Base-by-base conservation (phyloP, 1,140 invertebrate genomes). In the Caerostris darwini region DNA sequence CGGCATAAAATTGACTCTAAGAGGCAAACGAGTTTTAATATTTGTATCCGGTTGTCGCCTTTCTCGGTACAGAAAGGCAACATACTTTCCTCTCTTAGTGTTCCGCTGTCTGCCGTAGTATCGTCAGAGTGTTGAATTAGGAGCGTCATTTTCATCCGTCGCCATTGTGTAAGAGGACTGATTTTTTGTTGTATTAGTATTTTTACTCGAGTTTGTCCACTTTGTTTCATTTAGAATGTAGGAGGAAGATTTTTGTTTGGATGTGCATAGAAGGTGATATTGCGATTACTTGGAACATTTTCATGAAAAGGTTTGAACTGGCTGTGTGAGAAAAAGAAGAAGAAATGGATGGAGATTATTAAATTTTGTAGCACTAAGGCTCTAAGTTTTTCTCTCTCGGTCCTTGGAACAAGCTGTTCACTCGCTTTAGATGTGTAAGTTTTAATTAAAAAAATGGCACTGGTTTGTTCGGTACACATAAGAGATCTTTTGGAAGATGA, bases 21-120 rank as follows among this genome's bases (percentile, higher is more conserved):
- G 90, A 83, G 90, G 85, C 81, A 92, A 92, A 92, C 90, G 90
- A 85, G 77, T 81, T 92, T 92, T 92, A 92, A 92, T 92, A 92
- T 92, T 92, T 92, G 90, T 92, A 92, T 92, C 90, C 81, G 77
- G 82, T 85, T 67, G 58, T 58, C 10, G 8, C 34, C 59, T 85
- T 71, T n/a, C 50, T 34, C 8, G 34, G 7, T 53, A 19, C 59
- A 53, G 19, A n/a, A 34, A 34, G 8, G 34, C 58, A 50, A 50
- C 57, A 50, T 34, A 17, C 54, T 8, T 57, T 14, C 53, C 53
- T 56, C 53, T 59, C n/a, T 34, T 57, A 69, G 61, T 54, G 67
- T 10, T 71, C n/a, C 34, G 59, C 86, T 71, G 56, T 77, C 53
- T 90, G 19, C 7, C 82, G 54, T 58, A 58, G n/a, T 87, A 61